Conservation (phyloP, 2,888 invertebrate genomes). For the Nycteola revayana region DNA sequence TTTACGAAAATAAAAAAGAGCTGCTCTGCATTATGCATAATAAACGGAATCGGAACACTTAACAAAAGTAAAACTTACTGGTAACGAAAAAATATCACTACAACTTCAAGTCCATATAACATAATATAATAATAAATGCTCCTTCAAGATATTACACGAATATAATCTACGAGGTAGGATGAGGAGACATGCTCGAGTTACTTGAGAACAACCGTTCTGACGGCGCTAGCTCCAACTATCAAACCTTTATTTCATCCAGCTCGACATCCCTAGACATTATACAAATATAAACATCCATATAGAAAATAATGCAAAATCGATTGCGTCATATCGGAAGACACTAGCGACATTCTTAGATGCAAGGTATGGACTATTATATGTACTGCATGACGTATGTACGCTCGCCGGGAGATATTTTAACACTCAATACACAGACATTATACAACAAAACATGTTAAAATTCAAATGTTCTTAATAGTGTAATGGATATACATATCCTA, state of each 20-base stretch:
- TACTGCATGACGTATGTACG: too few relatives aligned
- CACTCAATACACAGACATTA: too few relatives aligned
- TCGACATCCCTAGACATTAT: constrained; percentile 28
- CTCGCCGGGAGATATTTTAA: too few relatives aligned
- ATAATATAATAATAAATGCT: constrained; percentile 64
- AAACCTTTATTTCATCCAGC: constrained; percentile 32
- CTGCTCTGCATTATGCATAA: constrained; percentile 24
- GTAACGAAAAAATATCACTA: constrained; percentile 77
- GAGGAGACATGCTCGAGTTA: constrained; percentile 30
- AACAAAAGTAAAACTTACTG: constrained; percentile 59
- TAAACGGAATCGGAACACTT: constrained; percentile 44
- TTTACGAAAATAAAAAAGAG: constrained; percentile 44
- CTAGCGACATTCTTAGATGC: too few relatives aligned
- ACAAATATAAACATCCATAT: constrained; percentile 14
- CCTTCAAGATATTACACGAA: constrained; percentile 46
- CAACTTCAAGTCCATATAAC: constrained; percentile 41
- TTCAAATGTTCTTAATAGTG: too few relatives aligned
- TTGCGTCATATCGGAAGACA: too few relatives aligned
- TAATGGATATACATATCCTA: too few relatives aligned
- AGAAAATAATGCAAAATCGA: constrained; percentile 9
- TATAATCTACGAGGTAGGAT: constrained; percentile 53
- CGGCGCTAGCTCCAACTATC: constrained; percentile 20
- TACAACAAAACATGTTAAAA: too few relatives aligned
- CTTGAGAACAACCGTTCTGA: constrained; percentile 21
- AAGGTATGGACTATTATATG: too few relatives aligned